Percentiles rank a stretch among this genome's conserved stretches.
Conservation (phyloP, 2,888 invertebrate genomes). For the Matsumyia berberina region DNA sequence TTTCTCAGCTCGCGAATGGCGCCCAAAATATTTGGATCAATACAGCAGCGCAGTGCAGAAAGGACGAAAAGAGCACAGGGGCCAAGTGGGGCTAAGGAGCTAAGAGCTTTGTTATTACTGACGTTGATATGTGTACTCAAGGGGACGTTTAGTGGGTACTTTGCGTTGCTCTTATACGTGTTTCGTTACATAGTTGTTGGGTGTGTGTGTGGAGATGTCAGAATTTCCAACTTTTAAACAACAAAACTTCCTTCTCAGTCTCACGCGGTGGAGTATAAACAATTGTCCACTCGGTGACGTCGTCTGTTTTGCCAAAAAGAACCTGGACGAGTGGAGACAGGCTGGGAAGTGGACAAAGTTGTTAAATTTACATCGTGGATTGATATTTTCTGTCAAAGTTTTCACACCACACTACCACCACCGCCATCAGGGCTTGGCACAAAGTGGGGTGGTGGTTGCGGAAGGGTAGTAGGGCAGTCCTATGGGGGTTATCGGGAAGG, state of each 20-base stretch:
- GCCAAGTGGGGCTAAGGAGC: conserved; percentile 37
- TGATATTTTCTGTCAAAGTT: conserved; percentile 36
- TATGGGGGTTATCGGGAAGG: background rate
- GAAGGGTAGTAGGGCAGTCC: background rate
- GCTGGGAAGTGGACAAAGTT: conserved; percentile 19
- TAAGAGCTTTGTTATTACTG: conserved; percentile 51
- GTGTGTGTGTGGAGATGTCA: background rate
- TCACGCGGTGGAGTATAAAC: background rate
- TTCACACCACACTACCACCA: background rate
- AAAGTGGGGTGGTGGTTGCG: too few species aligned
- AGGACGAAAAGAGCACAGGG: background rate
- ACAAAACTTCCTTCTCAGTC: background rate
- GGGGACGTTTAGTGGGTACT: conserved; percentile 59
- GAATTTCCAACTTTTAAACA: conserved; percentile 10
- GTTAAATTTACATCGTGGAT: conserved; percentile 24
- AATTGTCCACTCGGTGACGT: conserved; percentile 6
- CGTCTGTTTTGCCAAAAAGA: conserved; percentile 13
- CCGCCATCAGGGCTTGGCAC: background rate
- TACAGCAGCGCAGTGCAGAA: conserved; percentile 5
- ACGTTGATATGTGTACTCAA: conserved; percentile 64
- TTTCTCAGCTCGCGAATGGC: conserved; percentile 28
- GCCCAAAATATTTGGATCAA: conserved; percentile 38
- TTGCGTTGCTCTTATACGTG: conserved; percentile 18
- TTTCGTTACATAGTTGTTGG: background rate
- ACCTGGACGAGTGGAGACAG: conserved; percentile 1